Conservation (phyloP, 2,113 vertebrate species). For the Polypterus senegalus region DNA sequence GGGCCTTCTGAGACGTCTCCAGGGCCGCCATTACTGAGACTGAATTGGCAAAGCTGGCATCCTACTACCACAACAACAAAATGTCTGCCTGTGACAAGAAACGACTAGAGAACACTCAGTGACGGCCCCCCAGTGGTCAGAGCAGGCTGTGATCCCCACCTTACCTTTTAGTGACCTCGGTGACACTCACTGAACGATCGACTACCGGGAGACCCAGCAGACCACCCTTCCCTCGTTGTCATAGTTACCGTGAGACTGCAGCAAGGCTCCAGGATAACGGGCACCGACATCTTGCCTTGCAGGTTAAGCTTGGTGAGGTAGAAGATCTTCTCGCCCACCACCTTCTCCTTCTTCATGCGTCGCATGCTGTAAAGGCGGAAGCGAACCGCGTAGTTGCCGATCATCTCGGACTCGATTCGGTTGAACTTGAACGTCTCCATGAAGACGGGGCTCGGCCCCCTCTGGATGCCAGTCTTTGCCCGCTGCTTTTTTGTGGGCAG, state of each 20-base stretch:
- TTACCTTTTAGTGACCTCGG: too few species aligned
- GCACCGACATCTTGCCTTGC: constrained; percentile 88
- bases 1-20: too few species aligned
- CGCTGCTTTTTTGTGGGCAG: constrained; percentile 92
- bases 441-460: constrained; percentile 82
- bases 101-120: too few species aligned
- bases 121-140: too few species aligned
- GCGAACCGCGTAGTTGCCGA: constrained; percentile 86
- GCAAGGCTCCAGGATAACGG: constrained; percentile 82
- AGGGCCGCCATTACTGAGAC: too few species aligned
- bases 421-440: constrained; percentile 90
- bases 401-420: constrained; percentile 90
- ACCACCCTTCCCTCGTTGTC: constrained; percentile 14
- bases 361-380: constrained; percentile 87
- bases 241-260: constrained; percentile 79
- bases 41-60: too few species aligned
- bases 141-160: too few species aligned
- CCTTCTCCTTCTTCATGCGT: constrained; percentile 89
- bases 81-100: too few species aligned
- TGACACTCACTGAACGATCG: too few species aligned
- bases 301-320: constrained; percentile 96
- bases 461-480: constrained; percentile 80
- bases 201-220: not conserved
- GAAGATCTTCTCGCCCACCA: constrained; percentile 93
- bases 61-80: too few species aligned